phyloP scores from a whole-genome alignment of 1,140 invertebrate species.

The Asbolus verrucosus region DNA sequence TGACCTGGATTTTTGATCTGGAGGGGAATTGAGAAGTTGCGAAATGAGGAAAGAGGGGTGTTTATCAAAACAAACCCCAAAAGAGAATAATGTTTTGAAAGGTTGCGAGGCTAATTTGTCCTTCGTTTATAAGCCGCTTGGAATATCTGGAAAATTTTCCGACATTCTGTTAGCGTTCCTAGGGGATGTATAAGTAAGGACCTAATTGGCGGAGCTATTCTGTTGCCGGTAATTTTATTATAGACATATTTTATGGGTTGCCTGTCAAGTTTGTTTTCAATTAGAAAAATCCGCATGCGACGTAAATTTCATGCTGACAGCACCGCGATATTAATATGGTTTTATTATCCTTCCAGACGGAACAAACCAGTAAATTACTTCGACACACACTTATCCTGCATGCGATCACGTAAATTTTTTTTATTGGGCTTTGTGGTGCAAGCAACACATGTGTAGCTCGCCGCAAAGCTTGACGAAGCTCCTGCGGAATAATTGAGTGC shows the following conservation, averaged over 20 bases:
- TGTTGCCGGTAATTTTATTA: conserved; percentile 9
- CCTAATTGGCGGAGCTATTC: neutral
- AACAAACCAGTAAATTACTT: conserved; percentile 28
- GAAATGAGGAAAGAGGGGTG: neutral
- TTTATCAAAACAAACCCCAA: neutral
- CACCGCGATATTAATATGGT: conserved; percentile 8
- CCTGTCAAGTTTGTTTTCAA: conserved; percentile 10
- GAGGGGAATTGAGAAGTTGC: neutral
- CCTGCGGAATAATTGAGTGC: conserved; percentile 29
- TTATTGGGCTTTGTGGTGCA: neutral
- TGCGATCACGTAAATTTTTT: conserved; percentile 13
- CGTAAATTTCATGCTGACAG: conserved; percentile 14
- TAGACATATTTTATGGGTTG: neutral
- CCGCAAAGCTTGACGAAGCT: neutral
- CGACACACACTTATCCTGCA: conserved; percentile 9
- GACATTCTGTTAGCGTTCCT: conserved; percentile 16
- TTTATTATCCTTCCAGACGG: conserved; percentile 9
- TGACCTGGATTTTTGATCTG: no score
- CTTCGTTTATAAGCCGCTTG: conserved; percentile 4
- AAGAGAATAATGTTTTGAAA: neutral
- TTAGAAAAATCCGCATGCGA: conserved; percentile 7
- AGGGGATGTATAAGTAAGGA: conserved; percentile 20
- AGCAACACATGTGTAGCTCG: neutral
- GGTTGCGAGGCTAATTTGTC: neutral
- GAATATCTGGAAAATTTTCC: conserved; percentile 6